A percentile compares a stretch with the other conserved stretches of the same genome.
phyloP scores from a whole-genome alignment of 1,140 invertebrate genomes.

The Pectinophora gossypiella region DNA sequence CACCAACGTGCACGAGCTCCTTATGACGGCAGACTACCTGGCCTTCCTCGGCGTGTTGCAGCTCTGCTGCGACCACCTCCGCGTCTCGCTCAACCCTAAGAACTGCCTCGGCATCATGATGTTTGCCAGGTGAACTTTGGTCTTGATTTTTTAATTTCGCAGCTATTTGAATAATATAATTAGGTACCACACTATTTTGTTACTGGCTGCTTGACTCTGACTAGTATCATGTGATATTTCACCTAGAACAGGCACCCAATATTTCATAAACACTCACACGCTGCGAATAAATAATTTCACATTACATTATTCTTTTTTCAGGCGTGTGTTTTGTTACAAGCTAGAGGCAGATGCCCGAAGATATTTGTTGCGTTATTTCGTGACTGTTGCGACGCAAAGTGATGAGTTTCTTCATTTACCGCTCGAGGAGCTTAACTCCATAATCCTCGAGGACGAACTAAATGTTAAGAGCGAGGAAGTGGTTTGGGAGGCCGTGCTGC shows the following conservation, averaged over 20 bases:
- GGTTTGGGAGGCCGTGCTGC: slow-evolving; percentile 76
- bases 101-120: slow-evolving; percentile 90
- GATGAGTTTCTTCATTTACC: slow-evolving; percentile 83
- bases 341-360: slow-evolving; percentile 81
- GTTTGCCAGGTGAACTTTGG: slow-evolving; percentile 80
- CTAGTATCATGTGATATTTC: no score
- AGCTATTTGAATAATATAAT: no score
- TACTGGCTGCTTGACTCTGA: no score
- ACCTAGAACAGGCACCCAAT: no score
- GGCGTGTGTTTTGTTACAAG: slow-evolving; percentile 82
- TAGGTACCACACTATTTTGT: no score
- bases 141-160: neutral
- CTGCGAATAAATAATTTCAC: neutral
- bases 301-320: slow-evolving; percentile 31
- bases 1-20: slow-evolving; percentile 85
- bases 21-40: slow-evolving; percentile 87
- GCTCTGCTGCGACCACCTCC: slow-evolving; percentile 85
- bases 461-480: slow-evolving; percentile 80
- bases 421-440: slow-evolving; percentile 80
- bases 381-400: slow-evolving; percentile 81
- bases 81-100: slow-evolving; percentile 78
- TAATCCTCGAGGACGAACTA: slow-evolving; percentile 86
- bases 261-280: no score
- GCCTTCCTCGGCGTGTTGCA: slow-evolving; percentile 86
- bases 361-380: slow-evolving; percentile 85